Base-by-base conservation (phyloP, 2,888 invertebrate species). In the Macrosoma leucophasiata region DNA sequence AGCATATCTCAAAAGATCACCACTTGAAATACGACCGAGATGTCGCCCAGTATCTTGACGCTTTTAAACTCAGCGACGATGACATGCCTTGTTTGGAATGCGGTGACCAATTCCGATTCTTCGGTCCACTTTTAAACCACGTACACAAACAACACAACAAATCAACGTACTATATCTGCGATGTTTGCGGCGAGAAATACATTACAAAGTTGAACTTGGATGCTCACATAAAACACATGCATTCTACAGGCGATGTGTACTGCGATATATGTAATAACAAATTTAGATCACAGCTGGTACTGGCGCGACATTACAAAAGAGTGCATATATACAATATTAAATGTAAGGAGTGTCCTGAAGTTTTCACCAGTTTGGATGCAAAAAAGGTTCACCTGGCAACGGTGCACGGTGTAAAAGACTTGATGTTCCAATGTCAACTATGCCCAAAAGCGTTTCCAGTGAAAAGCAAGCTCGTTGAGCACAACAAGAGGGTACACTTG, bases 131-230 rank as follows among this genome's bases (percentile, higher is more conserved):
- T 0, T 29, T 72, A 0, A 41, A 48, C 0, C 76, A 76, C 18
- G 51, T 55, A 0, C 52, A 68, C 18, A 62, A 57, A 28, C 51
- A 49, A 9, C 69, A 70, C 17, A 55, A 43, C 1, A 56, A 53
- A 10, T 37, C 48, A 0, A 51, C 47, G 2, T 43, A 46, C 15
- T 62, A 57, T 24, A 26, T 68, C 0, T 75, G 75, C 32, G 71
- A 73, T 9, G 47, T 62, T 0, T 75, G 82, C 18, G 84, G 82
- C 0, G 64, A 71, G 32, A 68, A 63, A 0, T 82, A 78, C 29
- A 51, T 68, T 0, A 60, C 62, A 0, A 70, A 65, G 10, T 46
- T 51, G 0, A 66, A 71, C 21, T 61, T 81, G 0, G 49, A 58
- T 0, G 58, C 60, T 8, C 82, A 82, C 30, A 53, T 71, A 0